Conservation (phyloP, 2,888 invertebrate genomes). For the Hirtodrosophila alboralis region DNA sequence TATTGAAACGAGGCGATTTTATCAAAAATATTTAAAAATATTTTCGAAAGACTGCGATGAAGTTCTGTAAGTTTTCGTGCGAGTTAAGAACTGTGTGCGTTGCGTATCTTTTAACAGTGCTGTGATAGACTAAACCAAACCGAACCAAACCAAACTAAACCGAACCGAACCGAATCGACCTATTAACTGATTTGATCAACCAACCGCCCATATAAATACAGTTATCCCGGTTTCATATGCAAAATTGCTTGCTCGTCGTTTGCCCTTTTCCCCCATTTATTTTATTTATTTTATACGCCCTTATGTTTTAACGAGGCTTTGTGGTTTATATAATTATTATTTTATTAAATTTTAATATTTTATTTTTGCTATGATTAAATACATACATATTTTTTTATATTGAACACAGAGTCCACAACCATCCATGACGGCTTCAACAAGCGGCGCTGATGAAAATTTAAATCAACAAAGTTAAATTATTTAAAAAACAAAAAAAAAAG, state of each 20-base stretch:
- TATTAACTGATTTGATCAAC: constrained; percentile 44
- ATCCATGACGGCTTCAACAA: constrained; percentile 85
- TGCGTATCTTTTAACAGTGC: constrained; percentile 73
- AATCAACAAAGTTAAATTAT: constrained; percentile 86
- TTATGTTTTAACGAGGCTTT: constrained; percentile 29
- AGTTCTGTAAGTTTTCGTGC: constrained; percentile 73
- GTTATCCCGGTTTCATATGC: constrained; percentile 31
- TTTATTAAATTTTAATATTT: constrained; percentile 30
- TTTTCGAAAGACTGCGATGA: constrained; percentile 44
- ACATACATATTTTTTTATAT: constrained; percentile 69
- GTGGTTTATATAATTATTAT: constrained; percentile 33
- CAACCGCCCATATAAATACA: constrained; percentile 22
- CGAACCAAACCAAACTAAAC: constrained; percentile 36
- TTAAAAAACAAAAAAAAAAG: too few species aligned
- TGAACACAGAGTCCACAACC: constrained; percentile 89
- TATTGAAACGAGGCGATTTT: constrained; percentile 57
- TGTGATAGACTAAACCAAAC: constrained; percentile 73
- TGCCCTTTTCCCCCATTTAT: constrained; percentile 12
- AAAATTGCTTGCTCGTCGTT: constrained; percentile 49
- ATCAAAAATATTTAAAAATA: constrained; percentile 32
- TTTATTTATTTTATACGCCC: constrained; percentile 24
- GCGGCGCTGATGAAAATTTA: constrained; percentile 90
- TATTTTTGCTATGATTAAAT: constrained; percentile 60
- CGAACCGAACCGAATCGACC: constrained; percentile 30
- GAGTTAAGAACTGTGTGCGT: constrained; percentile 63